Base-by-base conservation (phyloP, 2,888 invertebrate species). In the Mesorhabditis spiculigera region DNA sequence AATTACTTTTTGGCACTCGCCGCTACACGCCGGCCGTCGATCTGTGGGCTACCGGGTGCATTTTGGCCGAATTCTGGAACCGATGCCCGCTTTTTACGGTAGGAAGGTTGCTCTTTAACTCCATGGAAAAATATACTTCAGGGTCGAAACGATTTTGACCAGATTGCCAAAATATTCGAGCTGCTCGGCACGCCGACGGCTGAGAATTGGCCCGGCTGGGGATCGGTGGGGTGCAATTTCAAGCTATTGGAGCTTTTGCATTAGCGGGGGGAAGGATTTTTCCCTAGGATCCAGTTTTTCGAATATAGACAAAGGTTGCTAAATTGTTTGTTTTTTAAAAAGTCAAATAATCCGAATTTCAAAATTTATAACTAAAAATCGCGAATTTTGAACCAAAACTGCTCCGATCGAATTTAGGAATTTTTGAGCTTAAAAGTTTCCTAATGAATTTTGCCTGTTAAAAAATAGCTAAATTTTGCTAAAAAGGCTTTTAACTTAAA, bases 81-180 rank as follows among this genome's bases (percentile, higher is more conserved):
- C 75, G 79, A 3, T 71, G 67, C 45, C 82, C 82, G 1, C 64
- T 82, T 4, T 80, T 82, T 69, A 73, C 73, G 71, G 78, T 81
- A 28, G 28, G 28, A 28, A 28, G 28, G 28, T 28, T 28, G 28
- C 3, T 1, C 1, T 28, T 28, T 45, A 61, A 0, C 44, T 28
- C 44, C 28, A 71, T 58, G n/a, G n/a, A 65, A 6, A 16, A 0
- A 16, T 5, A 45, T 62, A 63, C 65, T 79, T 63, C 65, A 84
- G 83, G 84, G 84, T n/a, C 68, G 77, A 42, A 82, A 77, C 71
- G 83, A 83, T 67, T 74, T 83, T 45, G 83, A 83, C 63, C 83
- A 83, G 66, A 78, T 83, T n/a, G 77, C 79, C 6, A 69, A 74
- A 5, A 75, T 83, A 4, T 82, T 82, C 63, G 66, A 71, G 8